Conservation (phyloP, 2,113 vertebrate species). For the Heloderma charlesbogerti region DNA sequence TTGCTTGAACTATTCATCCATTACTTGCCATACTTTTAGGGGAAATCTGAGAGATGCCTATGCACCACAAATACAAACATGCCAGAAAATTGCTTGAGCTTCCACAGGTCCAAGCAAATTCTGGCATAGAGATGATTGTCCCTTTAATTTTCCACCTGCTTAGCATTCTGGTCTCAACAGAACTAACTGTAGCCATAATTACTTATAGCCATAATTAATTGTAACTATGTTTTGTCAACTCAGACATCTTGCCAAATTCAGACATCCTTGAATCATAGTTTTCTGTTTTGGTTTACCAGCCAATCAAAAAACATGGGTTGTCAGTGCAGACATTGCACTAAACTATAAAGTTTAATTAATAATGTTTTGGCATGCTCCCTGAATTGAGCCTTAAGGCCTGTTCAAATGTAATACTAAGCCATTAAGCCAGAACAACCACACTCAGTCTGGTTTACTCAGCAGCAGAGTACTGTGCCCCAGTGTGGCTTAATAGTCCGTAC, state of each 20-base stretch:
- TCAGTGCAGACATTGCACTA: not conserved
- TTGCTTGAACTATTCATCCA: not conserved
- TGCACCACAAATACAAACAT: not conserved
- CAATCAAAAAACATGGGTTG: not conserved
- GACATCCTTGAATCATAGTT: not conserved
- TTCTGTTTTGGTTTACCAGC: not conserved
- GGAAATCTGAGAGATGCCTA: not conserved
- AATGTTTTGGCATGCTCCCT: not conserved
- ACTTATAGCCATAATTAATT: not conserved
- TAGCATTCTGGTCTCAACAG: not conserved
- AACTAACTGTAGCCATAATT: not conserved
- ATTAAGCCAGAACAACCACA: no score
- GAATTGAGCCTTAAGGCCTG: not conserved
- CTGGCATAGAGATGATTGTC: not conserved
- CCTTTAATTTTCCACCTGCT: not conserved
- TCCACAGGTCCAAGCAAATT: no score
- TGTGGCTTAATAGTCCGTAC: no score
- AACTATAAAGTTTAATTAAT: not conserved
- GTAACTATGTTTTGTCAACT: not conserved
- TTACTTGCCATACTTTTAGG: not conserved
- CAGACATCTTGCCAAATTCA: not conserved
- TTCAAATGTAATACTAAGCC: not conserved
- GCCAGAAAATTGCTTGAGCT: not conserved
- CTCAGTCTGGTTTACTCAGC: no score
- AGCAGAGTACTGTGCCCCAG: no score